Conservation (phyloP, 1,140 invertebrate species). For the Drosophila neocordata region DNA sequence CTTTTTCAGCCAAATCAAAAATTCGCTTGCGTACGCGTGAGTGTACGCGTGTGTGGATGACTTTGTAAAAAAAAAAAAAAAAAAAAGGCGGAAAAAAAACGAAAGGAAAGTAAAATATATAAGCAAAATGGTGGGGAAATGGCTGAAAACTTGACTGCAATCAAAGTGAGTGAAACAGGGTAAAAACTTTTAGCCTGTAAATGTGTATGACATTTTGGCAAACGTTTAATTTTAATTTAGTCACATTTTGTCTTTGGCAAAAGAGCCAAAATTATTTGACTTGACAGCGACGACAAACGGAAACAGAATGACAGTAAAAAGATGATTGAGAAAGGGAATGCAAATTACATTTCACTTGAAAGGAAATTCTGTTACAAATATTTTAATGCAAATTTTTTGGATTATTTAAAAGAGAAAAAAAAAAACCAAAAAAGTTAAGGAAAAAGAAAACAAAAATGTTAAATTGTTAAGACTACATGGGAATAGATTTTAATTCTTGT, state of each 20-base stretch:
- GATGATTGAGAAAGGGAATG: background rate
- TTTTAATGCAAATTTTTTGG: constrained; percentile 4
- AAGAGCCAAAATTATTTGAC: constrained; percentile 26
- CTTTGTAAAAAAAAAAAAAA: constrained; percentile 19
- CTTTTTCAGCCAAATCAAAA: constrained; percentile 12
- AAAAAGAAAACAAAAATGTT: no score
- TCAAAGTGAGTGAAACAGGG: constrained; percentile 43
- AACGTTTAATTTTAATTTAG: constrained; percentile 44
- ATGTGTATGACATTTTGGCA: constrained; percentile 28
- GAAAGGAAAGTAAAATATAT: no score
- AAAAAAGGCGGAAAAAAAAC: constrained; percentile 18
- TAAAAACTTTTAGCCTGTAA: background rate
- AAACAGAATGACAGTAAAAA: constrained; percentile 2
- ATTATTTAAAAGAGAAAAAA: no score
- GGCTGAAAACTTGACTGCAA: constrained; percentile 38
- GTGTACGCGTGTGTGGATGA: constrained; percentile 27
- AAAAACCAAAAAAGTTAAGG: no score
- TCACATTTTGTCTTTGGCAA: constrained; percentile 24
- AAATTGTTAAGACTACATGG: constrained; percentile 1
- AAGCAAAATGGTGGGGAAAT: constrained; percentile 38
- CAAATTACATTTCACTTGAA: constrained; percentile 4
- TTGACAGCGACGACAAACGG: constrained; percentile 10
- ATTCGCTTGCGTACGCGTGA: background rate
- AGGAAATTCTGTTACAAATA: background rate
- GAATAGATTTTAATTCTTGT: constrained; percentile 5